Percentiles rank a stretch among this genome's conserved stretches.
These are phyloP conservation scores for Labroides dimidiatus DNA, from an alignment of 2,797 vertebrate species.

Conservation along the genomic window DNA sequence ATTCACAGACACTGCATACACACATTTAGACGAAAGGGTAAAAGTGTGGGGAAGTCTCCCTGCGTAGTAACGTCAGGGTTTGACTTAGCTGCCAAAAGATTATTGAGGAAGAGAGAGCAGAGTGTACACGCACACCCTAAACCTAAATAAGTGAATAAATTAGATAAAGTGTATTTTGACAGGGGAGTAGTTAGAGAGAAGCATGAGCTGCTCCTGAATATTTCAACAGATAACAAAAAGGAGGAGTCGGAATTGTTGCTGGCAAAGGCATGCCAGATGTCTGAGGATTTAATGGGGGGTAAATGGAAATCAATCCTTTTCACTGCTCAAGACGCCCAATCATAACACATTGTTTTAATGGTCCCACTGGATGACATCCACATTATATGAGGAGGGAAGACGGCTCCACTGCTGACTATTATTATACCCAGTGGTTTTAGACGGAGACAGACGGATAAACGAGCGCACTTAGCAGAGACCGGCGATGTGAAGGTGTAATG, in stretches of 20 bases:
- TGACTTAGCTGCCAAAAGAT: slow-evolving; percentile 49
- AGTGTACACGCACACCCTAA: slow-evolving; percentile 16
- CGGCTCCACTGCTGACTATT: slow-evolving; percentile 59
- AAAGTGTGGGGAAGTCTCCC: slow-evolving; percentile 49
- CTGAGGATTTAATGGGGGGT: slow-evolving; percentile 83
- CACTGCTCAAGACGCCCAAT: slow-evolving; percentile 81
- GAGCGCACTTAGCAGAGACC: slow-evolving; percentile 36
- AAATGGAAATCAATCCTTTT: slow-evolving; percentile 88
- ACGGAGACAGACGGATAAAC: slow-evolving; percentile 60
- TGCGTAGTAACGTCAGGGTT: slow-evolving; percentile 67
- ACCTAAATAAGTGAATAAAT: slow-evolving; percentile 58
- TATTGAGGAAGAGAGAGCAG: slow-evolving; percentile 20
- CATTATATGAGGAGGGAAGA: slow-evolving; percentile 66
- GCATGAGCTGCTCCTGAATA: slow-evolving; percentile 81
- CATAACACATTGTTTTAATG: slow-evolving; percentile 83
- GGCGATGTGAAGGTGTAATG: slow-evolving; percentile 44
- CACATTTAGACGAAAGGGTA: slow-evolving; percentile 19
- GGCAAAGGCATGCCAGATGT: slow-evolving; percentile 85
- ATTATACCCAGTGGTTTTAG: slow-evolving; percentile 66
- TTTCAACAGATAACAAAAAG: slow-evolving; percentile 86
- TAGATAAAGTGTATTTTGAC: slow-evolving; percentile 84
- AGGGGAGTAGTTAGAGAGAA: slow-evolving; percentile 55
- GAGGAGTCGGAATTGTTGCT: slow-evolving; percentile 51
- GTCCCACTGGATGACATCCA: slow-evolving; percentile 69
- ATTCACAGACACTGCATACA: slow-evolving; percentile 23